Percentiles rank a stretch among this genome's conserved stretches.
Conservation (phyloP, 2,113 vertebrate genomes). For the Stictonetta naevosa region DNA sequence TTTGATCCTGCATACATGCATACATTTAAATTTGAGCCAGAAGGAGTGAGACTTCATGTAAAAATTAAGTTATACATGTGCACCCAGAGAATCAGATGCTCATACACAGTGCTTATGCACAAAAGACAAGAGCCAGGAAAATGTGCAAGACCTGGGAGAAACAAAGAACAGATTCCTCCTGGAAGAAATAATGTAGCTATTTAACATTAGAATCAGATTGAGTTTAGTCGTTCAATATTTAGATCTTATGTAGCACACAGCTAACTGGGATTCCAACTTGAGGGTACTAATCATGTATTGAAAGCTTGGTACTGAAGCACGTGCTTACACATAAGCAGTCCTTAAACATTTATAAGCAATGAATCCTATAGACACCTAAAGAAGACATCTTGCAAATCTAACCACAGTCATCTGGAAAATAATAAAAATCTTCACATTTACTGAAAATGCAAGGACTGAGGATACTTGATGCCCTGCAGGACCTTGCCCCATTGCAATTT, state of each 20-base stretch:
- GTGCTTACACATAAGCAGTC: neutral
- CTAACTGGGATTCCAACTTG: neutral
- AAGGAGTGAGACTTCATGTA: constrained; percentile 5
- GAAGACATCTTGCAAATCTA: neutral
- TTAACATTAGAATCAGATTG: neutral
- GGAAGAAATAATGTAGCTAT: neutral
- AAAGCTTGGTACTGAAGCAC: neutral
- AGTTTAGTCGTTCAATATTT: constrained; percentile 4
- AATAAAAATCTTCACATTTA: neutral
- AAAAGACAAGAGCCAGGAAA: constrained; percentile 1
- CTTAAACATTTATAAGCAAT: constrained; percentile 8
- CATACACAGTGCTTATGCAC: neutral
- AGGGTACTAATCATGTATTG: neutral
- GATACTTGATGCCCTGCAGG: neutral
- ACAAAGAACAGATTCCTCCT: constrained; percentile 1
- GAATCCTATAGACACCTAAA: neutral
- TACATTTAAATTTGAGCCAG: neutral
- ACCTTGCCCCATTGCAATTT: neutral
- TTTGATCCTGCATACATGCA: constrained; percentile 1
- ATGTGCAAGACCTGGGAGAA: neutral
- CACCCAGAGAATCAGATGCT: neutral
- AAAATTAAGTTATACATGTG: constrained; percentile 32
- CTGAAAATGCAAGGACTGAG: neutral
- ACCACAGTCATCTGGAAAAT: neutral
- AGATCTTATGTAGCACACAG: neutral